Percentiles rank a stretch among this genome's conserved stretches.
These are phyloP conservation scores for Alloscopus bannaensis DNA, from an alignment of 2,888 invertebrate genomes.

Conservation along the genomic window DNA sequence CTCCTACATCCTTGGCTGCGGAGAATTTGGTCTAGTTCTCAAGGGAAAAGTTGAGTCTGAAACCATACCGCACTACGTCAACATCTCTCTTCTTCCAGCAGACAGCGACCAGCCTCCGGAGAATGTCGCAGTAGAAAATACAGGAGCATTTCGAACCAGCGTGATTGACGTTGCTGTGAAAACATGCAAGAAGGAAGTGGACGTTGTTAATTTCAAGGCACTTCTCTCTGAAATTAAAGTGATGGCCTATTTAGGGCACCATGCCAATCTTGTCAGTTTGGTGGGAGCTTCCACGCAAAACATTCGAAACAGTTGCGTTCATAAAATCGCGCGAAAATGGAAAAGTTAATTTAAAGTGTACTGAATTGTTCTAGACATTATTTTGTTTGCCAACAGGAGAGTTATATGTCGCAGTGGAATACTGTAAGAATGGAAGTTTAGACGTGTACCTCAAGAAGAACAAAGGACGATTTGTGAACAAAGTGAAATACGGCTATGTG, in stretches of 20 bases:
- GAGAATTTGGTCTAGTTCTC: constrained; percentile 33
- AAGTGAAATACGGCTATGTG: constrained; percentile 16
- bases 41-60: not conserved
- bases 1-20: constrained; percentile 1
- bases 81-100: not conserved
- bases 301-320: constrained; percentile 52
- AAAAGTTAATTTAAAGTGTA: no score
- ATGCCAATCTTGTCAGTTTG: constrained; percentile 58
- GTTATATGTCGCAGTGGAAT: constrained; percentile 61
- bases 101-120: no score
- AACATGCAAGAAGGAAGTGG: constrained; percentile 49
- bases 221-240: constrained; percentile 66
- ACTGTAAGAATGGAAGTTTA: constrained; percentile 61
- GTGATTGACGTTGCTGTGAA: constrained; percentile 57
- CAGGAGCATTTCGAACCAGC: not conserved
- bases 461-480: not conserved
- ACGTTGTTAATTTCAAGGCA: constrained; percentile 58
- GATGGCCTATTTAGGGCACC: constrained; percentile 63
- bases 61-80: not conserved
- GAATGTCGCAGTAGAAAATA: no score
- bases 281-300: constrained; percentile 63
- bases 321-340: no score
- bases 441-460: constrained; percentile 41
- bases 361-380: not conserved
- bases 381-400: constrained; percentile 37